Base-by-base conservation (phyloP, 2,113 vertebrate species). In the Phylloscopus trochilus region DNA sequence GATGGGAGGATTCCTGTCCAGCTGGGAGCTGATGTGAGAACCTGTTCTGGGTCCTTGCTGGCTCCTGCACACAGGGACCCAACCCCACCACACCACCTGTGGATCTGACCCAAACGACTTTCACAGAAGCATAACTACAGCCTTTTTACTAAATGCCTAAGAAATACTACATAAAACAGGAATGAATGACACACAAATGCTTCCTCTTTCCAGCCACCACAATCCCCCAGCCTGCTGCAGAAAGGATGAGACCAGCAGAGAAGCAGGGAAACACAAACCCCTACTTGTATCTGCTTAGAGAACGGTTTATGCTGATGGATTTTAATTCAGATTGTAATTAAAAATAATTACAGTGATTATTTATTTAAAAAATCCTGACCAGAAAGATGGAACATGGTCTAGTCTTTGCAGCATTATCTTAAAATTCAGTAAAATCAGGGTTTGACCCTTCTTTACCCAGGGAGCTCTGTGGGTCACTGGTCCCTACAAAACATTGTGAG, bases 11-110 rank as follows among this genome's bases (percentile, higher is more conserved):
- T 35, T 76, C 41, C 80, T 44, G n/a, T 22, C 28, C 49, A 55
- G 47, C n/a, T 35, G 31, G 56, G 35, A 47, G 37, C 8, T 67
- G 47, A 43, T 55, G 37, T 2, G 37, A 58, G 72, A 88, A 15
- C 52, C 31, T 0, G 0, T 10, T 73, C 59, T 62, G 63, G 26
- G 28, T 26, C 49, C 37, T 4, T 0, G 22, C 17, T 70, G 51
- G 47, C 13, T 33, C 31, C 28, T 30, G 46, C n/a, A 53, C 4
- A 0, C 58, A 7, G 46, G 24, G 47, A 51, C 41, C 31, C 21
- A 68, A 60, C 3, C 33, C 58, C 44, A 43, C 30, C 15, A 10
- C 2, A 13, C 6, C 44, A n/a, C 15, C 63, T 18, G 39, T 0
- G 1, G n/a, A 8, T 35, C 24, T 62, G 56, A 28, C 56, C 58